phyloP scores from a whole-genome alignment of 2,888 invertebrate genomes.

The Nemotelus nigrinus region DNA sequence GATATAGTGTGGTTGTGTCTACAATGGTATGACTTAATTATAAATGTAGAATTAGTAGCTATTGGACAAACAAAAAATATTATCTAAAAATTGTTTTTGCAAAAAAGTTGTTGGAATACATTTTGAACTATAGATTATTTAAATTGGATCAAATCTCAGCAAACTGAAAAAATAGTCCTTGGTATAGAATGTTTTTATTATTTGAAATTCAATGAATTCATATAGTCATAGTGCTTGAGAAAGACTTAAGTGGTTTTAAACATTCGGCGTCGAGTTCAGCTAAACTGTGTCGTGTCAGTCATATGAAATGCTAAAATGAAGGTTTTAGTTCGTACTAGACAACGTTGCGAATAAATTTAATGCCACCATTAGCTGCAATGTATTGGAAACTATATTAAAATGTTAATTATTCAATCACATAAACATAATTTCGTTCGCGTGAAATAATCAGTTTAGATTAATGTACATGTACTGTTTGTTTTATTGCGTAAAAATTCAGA shows the following conservation, averaged over 20 bases:
- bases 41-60: neutral
- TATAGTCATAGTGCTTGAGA: neutral
- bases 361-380: neutral
- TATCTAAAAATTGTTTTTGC: neutral
- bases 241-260: slow-evolving; percentile 10
- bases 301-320: neutral
- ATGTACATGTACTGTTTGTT: neutral
- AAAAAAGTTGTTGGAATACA: slow-evolving; percentile 8
- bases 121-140: neutral
- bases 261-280: neutral
- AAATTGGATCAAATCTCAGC: slow-evolving; percentile 22
- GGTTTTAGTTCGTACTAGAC: no score
- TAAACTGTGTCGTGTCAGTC: neutral
- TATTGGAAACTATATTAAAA: neutral
- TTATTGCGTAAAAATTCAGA: slow-evolving; percentile 4
- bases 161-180: neutral
- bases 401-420: slow-evolving; percentile 13
- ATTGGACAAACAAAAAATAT: slow-evolving; percentile 5
- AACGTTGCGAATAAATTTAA: neutral
- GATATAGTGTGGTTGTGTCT: slow-evolving; percentile 1
- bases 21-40: neutral
- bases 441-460: slow-evolving; percentile 20
- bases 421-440: neutral
- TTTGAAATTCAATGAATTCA: neutral
- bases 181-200: neutral